Evolutionary conservation across 2,113 vertebrate species (phyloP).

Genomic region (Castor canadensis): DNA sequence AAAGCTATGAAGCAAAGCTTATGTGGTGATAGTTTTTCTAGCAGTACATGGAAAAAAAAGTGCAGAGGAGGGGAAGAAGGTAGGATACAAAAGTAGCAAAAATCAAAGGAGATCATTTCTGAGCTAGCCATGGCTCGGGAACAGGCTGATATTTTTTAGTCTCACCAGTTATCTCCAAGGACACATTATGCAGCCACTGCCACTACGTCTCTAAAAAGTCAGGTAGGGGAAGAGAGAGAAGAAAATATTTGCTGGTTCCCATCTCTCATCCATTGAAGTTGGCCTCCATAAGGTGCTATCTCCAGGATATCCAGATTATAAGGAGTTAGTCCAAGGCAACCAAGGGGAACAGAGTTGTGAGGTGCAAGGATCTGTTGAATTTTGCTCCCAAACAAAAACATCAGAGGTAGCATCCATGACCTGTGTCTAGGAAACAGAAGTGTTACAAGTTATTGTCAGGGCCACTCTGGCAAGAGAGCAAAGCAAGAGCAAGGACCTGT

Average conservation of each 20-base stretch:
- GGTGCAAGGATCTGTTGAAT: background rate
- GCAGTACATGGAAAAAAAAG: background rate
- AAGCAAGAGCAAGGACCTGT: background rate
- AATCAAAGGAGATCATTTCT: background rate
- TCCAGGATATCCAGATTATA: background rate
- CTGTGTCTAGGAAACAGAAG: background rate
- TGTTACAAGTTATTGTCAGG: background rate
- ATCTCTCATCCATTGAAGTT: background rate
- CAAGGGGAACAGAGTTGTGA: background rate
- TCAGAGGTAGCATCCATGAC: background rate
- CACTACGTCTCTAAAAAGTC: background rate
- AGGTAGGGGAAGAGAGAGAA: background rate
- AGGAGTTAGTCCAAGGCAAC: background rate
- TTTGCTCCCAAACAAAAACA: background rate
- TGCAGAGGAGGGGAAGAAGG: background rate
- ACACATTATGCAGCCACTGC: background rate
- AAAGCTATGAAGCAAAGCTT: background rate
- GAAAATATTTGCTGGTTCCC: background rate
- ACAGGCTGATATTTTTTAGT: fast-evolving
- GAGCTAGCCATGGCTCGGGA: background rate
- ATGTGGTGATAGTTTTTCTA: background rate
- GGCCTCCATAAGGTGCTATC: background rate
- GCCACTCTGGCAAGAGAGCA: background rate
- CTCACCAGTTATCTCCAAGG: background rate
- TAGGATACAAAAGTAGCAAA: background rate